Evolutionary conservation across 2,888 invertebrate genomes (phyloP).

Genomic region (Furcula furcula): DNA sequence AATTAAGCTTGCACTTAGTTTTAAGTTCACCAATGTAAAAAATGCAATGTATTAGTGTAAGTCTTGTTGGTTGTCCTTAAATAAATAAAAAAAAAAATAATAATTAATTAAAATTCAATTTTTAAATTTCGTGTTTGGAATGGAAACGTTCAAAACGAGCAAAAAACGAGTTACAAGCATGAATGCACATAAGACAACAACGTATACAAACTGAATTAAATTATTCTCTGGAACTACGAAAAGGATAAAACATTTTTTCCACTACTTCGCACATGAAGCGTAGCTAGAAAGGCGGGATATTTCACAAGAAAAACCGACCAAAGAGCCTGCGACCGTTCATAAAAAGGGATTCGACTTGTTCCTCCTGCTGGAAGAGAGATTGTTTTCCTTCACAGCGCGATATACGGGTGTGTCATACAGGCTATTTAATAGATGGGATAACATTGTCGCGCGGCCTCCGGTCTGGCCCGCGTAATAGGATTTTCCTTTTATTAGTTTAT

Average conservation of each 20-base stretch:
- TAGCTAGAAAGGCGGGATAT: slow-evolving; percentile 48
- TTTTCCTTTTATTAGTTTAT: slow-evolving; percentile 71
- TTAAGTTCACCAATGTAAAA: too few species aligned
- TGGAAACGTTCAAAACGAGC: too few species aligned
- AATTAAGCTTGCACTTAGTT: too few species aligned
- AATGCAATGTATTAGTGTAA: too few species aligned
- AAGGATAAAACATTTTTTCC: slow-evolving; percentile 40
- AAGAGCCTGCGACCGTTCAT: slow-evolving; percentile 57
- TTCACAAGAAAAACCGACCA: slow-evolving; percentile 49
- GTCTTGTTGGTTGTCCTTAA: too few species aligned
- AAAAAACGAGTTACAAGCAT: not conserved
- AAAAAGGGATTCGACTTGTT: slow-evolving; percentile 70
- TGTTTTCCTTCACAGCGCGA: slow-evolving; percentile 63
- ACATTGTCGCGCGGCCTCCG: slow-evolving; percentile 59
- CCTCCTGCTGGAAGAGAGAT: slow-evolving; percentile 59
- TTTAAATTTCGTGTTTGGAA: too few species aligned
- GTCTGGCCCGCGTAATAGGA: slow-evolving; percentile 64
- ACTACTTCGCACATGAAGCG: slow-evolving; percentile 41
- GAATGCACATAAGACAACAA: slow-evolving; percentile 6
- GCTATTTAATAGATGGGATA: slow-evolving; percentile 75
- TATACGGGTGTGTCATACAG: slow-evolving; percentile 60
- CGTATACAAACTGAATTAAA: slow-evolving; percentile 9
- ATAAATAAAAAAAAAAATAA: too few species aligned
- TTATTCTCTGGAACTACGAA: slow-evolving; percentile 25
- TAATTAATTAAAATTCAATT: too few species aligned